phyloP scores from a whole-genome alignment of 2,797 vertebrate species.

The Cottoperca gobio region DNA sequence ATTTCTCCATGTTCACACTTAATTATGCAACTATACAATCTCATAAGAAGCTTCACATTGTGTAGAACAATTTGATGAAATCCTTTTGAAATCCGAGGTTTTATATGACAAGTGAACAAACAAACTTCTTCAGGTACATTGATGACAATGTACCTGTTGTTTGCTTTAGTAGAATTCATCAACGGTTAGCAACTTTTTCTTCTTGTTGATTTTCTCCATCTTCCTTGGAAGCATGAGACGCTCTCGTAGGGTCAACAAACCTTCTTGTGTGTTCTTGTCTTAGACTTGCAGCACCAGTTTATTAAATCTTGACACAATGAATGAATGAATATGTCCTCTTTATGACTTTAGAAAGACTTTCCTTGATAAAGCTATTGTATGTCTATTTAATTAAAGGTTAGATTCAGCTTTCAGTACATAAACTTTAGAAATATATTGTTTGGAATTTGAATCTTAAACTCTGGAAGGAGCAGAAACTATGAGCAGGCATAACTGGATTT shows the following conservation, averaged over 20 bases:
- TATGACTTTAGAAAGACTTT: background rate
- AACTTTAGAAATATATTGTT: too few relatives aligned
- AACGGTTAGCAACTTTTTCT: slow-evolving; percentile 16
- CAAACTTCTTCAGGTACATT: background rate
- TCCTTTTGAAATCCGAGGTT: background rate
- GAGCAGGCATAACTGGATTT: background rate
- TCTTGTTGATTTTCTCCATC: background rate
- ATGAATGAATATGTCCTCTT: too few relatives aligned
- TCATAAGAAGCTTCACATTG: background rate
- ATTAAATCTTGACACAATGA: slow-evolving; percentile 18
- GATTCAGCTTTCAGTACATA: too few relatives aligned
- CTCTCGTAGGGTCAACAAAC: background rate
- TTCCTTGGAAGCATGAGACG: slow-evolving; percentile 7
- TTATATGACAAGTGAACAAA: background rate
- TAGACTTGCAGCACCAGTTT: background rate
- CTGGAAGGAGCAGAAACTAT: too few relatives aligned
- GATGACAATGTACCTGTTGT: background rate
- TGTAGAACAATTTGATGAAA: background rate
- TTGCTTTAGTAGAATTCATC: slow-evolving; percentile 10
- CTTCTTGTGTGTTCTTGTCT: slow-evolving; percentile 2
- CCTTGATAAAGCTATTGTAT: background rate
- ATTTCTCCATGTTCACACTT: background rate
- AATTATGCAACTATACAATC: background rate
- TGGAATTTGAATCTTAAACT: too few relatives aligned
- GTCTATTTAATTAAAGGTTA: too few relatives aligned